Base-by-base conservation (phyloP, 2,113 vertebrate genomes). In the Tricholaema leucomelas region DNA sequence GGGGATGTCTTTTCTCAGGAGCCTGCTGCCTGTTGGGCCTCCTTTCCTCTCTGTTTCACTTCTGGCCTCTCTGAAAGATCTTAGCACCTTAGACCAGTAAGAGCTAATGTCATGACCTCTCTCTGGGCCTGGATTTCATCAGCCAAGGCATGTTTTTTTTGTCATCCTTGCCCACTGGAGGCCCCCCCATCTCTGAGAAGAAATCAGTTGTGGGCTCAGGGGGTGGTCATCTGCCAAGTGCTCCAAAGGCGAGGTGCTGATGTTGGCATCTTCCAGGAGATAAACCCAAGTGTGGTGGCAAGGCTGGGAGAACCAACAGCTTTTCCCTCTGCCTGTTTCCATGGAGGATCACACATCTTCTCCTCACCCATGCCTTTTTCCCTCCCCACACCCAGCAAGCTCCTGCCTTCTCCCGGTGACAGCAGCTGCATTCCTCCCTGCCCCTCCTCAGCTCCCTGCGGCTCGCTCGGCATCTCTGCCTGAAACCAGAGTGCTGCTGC, bases 71-170 rank as follows among this genome's bases (percentile, higher is more conserved):
- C 54, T 77, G 82, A 66, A 75, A 14, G 12, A 77, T 59, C 52
- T 71, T 48, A 74, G 59, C 79, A 78, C 65, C 36, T 82, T 31
- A 54, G 71, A 42, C 17, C 56, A 73, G 42, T 23, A 25, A 81
- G n/a, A 67, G 25, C 79, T 91, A 30, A 67, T 69, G 77, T 70
- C 30, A 4, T 2, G 25, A 52, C 71, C 74, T 86, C 52, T 88
- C 67, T 58, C 58, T 28, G 23, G 70, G 59, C 54, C 83, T 88
- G 86, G 78, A 44, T 91, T 82, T 78, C 67, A 54, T 92, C 79
- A 86, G 27, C 23, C 40, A 69, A 65, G 78, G 69, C 20, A 42
- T 46, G 83, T 8, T 35, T 87, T 35, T 87, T 78, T 40, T 63
- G 55, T 76, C 87, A 48, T 25, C 44, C 12, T 20, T 59, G 33